A percentile compares a stretch with the other conserved stretches of the same genome.
Conservation (phyloP, 2,888 invertebrate species). For the Rotaria macrura region DNA sequence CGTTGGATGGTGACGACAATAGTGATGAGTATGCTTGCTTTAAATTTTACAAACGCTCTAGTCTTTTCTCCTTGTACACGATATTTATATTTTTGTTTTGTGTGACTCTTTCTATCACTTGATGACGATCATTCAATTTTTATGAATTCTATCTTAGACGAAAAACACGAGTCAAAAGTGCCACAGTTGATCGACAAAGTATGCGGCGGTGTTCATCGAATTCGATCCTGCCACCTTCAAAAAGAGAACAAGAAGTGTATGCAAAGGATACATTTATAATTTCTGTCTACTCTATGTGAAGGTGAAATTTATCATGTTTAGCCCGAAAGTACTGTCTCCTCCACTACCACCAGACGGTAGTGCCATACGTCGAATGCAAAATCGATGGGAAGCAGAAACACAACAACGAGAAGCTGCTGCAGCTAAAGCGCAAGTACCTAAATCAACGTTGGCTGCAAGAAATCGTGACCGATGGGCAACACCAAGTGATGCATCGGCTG, state of each 20-base stretch:
- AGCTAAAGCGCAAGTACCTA: slow-evolving; percentile 1
- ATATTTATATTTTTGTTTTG: too few relatives aligned
- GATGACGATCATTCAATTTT: not conserved
- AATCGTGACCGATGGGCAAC: not conserved
- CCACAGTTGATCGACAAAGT: not conserved
- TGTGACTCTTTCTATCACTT: too few relatives aligned
- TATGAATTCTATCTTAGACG: not conserved
- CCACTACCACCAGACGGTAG: not conserved
- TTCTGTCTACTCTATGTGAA: not conserved
- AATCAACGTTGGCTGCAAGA: not conserved
- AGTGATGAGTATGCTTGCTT: slow-evolving; percentile 19
- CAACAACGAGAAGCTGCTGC: slow-evolving; percentile 4
- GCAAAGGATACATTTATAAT: not conserved
- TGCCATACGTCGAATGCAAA: not conserved
- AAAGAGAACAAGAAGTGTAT: not conserved
- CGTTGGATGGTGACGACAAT: not conserved
- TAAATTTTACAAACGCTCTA: too few relatives aligned
- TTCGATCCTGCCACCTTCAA: not conserved
- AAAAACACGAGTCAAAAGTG: not conserved
- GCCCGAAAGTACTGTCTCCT: not conserved
- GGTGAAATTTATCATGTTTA: not conserved
- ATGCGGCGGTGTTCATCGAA: not conserved
- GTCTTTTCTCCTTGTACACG: too few relatives aligned
- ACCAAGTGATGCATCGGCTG: not conserved
- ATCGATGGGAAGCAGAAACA: not conserved